Conservation (phyloP, 2,888 invertebrate species). For the Sarcophaga variegata region DNA sequence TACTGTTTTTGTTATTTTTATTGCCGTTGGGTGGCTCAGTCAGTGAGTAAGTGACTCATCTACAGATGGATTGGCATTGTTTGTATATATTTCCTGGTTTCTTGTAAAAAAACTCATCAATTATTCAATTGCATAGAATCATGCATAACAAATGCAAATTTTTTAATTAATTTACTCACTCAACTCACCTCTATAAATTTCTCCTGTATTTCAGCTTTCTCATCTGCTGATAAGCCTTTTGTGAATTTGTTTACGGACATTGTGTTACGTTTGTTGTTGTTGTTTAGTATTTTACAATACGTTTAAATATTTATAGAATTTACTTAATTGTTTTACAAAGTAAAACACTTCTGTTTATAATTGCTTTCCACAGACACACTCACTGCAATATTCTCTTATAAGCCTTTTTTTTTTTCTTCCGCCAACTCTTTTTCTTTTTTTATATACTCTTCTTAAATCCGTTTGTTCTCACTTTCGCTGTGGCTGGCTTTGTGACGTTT, state of each 20-base stretch:
- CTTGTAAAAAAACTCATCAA: constrained; percentile 24
- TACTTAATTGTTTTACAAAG: neutral
- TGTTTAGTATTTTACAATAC: constrained; percentile 31
- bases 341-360: constrained; percentile 22
- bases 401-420: constrained; percentile 34
- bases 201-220: constrained; percentile 89
- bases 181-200: constrained; percentile 87
- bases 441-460: constrained; percentile 39
- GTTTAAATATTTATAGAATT: constrained; percentile 13
- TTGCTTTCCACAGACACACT: constrained; percentile 30
- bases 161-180: constrained; percentile 82
- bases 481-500: constrained; percentile 61
- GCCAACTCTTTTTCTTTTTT: constrained; percentile 49
- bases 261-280: constrained; percentile 68
- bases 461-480: constrained; percentile 52
- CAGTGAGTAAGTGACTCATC: constrained; percentile 58
- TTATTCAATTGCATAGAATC: constrained; percentile 33
- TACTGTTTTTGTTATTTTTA: constrained; percentile 8
- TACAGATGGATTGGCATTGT: constrained; percentile 33
- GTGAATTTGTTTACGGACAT: constrained; percentile 80
- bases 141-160: constrained; percentile 10
- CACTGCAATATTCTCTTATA: constrained; percentile 21
- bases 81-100: constrained; percentile 41
- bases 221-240: constrained; percentile 83
- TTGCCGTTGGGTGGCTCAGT: constrained; percentile 39